Percentiles rank a stretch among this genome's conserved stretches.
Evolutionary conservation across 2,888 invertebrate species (phyloP).

Genomic region (Dexiosoma caninum): DNA sequence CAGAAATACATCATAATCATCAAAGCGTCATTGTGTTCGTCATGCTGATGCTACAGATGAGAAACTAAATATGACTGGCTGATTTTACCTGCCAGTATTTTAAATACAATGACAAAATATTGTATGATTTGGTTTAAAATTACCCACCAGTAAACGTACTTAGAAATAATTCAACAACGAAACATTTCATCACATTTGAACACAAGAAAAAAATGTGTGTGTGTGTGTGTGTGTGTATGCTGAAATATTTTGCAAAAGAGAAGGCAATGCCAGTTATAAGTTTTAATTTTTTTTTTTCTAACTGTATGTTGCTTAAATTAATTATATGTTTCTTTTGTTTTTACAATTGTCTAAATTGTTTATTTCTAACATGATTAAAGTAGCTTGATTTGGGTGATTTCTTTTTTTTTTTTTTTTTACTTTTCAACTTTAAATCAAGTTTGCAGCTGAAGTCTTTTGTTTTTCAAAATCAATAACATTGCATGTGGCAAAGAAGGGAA

Average conservation of each 20-base stretch:
- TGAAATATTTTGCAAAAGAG: slow-evolving; percentile 22
- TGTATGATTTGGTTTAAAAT: slow-evolving; percentile 55
- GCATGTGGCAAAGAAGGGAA: background rate
- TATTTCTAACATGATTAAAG: background rate
- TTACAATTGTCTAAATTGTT: slow-evolving; percentile 20
- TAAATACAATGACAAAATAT: slow-evolving; percentile 56
- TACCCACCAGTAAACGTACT: slow-evolving; percentile 14
- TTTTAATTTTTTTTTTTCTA: no score
- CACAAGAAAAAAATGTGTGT: no score
- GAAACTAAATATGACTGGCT: slow-evolving; percentile 59
- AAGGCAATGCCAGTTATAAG: background rate
- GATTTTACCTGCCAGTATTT: slow-evolving; percentile 44
- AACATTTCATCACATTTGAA: slow-evolving; percentile 46
- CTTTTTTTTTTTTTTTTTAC: no score
- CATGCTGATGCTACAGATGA: slow-evolving; percentile 27
- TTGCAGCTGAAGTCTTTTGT: slow-evolving; percentile 52
- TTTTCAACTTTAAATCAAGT: slow-evolving; percentile 20
- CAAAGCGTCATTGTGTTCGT: slow-evolving; percentile 9
- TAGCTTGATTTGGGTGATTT: background rate
- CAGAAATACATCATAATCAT: background rate
- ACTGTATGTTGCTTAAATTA: slow-evolving; percentile 13
- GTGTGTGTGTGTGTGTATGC: background rate
- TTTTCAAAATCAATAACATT: slow-evolving; percentile 28
- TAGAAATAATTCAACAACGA: slow-evolving; percentile 27
- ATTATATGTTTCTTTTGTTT: slow-evolving; percentile 1